Percentiles rank a stretch among this genome's conserved stretches.
phyloP scores from a whole-genome alignment of 2,113 vertebrate genomes.

The Leucosticte australis region DNA sequence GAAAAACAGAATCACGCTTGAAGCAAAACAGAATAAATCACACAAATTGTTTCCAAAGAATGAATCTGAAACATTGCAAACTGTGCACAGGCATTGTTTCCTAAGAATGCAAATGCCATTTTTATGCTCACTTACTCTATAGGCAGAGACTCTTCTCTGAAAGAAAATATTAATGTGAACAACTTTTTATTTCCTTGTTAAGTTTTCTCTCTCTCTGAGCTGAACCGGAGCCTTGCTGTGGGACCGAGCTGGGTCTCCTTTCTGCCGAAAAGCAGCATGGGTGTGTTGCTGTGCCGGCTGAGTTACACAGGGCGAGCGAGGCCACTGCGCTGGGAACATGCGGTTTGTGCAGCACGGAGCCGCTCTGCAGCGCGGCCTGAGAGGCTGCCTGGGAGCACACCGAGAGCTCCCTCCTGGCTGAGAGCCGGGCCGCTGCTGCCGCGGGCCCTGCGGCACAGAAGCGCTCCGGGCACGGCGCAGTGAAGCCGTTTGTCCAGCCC shows the following conservation, averaged over 20 bases:
- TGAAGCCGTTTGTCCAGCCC: background rate
- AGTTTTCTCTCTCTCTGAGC: background rate
- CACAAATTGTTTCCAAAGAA: slow-evolving; percentile 36
- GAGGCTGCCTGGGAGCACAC: background rate
- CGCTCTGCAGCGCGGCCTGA: background rate
- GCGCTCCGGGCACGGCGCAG: background rate
- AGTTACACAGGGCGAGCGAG: background rate
- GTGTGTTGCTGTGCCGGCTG: background rate
- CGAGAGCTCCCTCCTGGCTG: background rate
- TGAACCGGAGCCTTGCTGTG: background rate
- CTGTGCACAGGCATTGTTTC: background rate
- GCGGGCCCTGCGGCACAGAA: background rate
- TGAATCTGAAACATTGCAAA: slow-evolving; percentile 13
- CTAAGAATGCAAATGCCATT: background rate
- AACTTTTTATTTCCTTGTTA: background rate
- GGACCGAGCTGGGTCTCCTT: background rate
- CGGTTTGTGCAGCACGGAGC: fast-evolving
- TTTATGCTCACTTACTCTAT: background rate
- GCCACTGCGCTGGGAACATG: background rate
- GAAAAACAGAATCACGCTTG: slow-evolving; percentile 45
- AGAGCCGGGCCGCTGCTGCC: background rate
- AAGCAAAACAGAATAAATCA: slow-evolving; percentile 60
- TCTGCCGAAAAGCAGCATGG: background rate
- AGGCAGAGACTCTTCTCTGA: background rate
- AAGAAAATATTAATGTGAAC: background rate